A percentile compares a stretch with the other conserved stretches of the same genome.
Conservation (phyloP, 1,140 invertebrate species). For the Calliphora vicina region DNA sequence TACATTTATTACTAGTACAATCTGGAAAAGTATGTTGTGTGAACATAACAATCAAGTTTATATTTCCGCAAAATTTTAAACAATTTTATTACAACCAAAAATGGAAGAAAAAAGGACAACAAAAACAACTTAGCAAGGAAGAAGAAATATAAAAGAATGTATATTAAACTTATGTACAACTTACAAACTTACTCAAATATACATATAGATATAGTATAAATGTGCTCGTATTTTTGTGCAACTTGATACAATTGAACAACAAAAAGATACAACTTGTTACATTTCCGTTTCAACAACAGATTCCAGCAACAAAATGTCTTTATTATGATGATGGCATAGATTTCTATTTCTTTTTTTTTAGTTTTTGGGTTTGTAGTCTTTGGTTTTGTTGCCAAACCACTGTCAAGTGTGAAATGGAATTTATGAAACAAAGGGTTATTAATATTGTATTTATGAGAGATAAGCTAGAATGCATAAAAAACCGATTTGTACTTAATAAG, state of each 20-base stretch:
- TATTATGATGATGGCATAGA: not conserved
- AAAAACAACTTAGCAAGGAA: not conserved
- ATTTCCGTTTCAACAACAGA: slow-evolving; percentile 21
- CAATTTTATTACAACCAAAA: slow-evolving; percentile 15
- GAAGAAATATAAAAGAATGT: not conserved
- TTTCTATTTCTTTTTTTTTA: not conserved
- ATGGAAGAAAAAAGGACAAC: not conserved
- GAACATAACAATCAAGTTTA: slow-evolving; percentile 33
- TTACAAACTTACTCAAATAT: too few relatives aligned
- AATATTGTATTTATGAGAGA: too few relatives aligned
- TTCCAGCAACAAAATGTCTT: slow-evolving; percentile 27
- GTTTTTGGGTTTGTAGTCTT: not conserved
- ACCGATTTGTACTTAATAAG: not conserved
- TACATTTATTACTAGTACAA: too few relatives aligned
- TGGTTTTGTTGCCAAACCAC: not conserved
- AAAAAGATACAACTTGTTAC: slow-evolving; percentile 27
- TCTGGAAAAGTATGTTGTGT: slow-evolving; percentile 3
- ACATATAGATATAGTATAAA: too few relatives aligned
- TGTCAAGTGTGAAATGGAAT: not conserved
- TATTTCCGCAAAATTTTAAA: slow-evolving; percentile 30
- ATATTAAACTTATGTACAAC: not conserved
- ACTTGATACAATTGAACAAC: slow-evolving; percentile 10
- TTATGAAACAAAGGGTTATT: too few relatives aligned
- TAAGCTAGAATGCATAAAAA: too few relatives aligned
- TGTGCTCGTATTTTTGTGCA: too few relatives aligned